Conservation (phyloP, 2,797 vertebrate species). For the Craterocephalus amniculus region DNA sequence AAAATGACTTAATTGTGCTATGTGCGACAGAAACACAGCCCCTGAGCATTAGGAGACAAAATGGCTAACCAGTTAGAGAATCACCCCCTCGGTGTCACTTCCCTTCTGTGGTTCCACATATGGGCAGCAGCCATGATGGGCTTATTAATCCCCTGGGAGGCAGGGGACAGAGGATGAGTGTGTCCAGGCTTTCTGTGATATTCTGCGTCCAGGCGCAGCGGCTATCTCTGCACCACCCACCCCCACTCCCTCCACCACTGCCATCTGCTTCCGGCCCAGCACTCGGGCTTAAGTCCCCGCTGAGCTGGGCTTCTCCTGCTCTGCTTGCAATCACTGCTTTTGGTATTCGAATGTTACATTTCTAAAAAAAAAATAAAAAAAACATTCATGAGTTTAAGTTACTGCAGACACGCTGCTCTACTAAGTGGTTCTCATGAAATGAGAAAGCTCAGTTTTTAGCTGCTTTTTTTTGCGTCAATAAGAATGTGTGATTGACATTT, state of each 20-base stretch:
- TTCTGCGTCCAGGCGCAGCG: conserved; percentile 62
- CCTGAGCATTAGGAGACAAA: conserved; percentile 46
- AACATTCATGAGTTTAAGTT: conserved; percentile 4
- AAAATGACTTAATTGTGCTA: conserved; percentile 41
- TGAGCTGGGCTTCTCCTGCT: conserved; percentile 59
- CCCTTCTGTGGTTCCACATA: conserved; percentile 48
- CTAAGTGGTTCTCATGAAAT: not conserved
- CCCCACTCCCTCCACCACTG: conserved; percentile 51
- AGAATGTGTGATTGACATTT: conserved; percentile 32
- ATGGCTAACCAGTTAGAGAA: conserved; percentile 43
- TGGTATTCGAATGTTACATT: conserved; percentile 25
- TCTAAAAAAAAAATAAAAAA: conserved; percentile 14
- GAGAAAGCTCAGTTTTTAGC: not conserved
- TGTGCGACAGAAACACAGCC: conserved; percentile 36
- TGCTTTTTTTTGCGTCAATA: conserved; percentile 11
- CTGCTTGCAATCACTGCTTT: conserved; percentile 38
- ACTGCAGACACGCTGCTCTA: not conserved
- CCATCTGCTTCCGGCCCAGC: conserved; percentile 79
- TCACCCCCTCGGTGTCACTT: conserved; percentile 31
- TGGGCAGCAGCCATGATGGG: conserved; percentile 58
- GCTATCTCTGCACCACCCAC: conserved; percentile 42
- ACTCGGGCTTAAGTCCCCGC: conserved; percentile 64
- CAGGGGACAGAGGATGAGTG: conserved; percentile 69
- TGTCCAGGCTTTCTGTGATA: conserved; percentile 70
- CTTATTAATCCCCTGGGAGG: conserved; percentile 75